These are phyloP conservation scores for Chlorops oryzae DNA, from an alignment of 1,140 invertebrate species.

Conservation along the genomic window DNA sequence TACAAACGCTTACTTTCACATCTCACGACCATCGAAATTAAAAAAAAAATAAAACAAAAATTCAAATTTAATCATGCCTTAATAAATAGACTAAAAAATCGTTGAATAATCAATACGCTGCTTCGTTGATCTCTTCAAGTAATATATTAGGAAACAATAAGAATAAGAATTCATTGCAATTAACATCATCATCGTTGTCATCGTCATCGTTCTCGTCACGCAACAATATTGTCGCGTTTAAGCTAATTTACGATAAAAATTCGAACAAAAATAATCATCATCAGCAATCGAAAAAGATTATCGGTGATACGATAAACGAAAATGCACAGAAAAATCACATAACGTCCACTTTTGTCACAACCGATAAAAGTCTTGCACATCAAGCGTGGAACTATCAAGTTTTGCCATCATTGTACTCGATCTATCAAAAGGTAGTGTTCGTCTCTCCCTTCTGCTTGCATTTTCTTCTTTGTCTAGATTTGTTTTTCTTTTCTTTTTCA, in stretches of 20 bases:
- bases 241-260: slow-evolving; percentile 7
- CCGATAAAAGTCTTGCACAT: slow-evolving; percentile 52
- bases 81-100: slow-evolving; percentile 42
- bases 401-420: slow-evolving; percentile 71
- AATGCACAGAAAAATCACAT: neutral
- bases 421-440: slow-evolving; percentile 70
- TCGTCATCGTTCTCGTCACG: slow-evolving; percentile 29
- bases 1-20: too few species aligned
- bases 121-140: slow-evolving; percentile 46
- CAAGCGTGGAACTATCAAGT: slow-evolving; percentile 76
- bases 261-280: slow-evolving; percentile 2
- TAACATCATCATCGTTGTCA: slow-evolving; percentile 26
- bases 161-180: slow-evolving; percentile 41
- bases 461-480: neutral
- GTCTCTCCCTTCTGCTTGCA: neutral
- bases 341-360: slow-evolving; percentile 23
- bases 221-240: slow-evolving; percentile 31
- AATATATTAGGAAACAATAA: slow-evolving; percentile 46
- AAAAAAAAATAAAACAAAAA: too few species aligned
- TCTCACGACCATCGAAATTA: too few species aligned
- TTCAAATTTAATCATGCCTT: too few species aligned
- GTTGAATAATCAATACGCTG: slow-evolving; percentile 32
- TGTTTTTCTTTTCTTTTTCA: neutral
- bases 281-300: slow-evolving; percentile 30
- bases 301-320: slow-evolving; percentile 35